Percentiles rank a stretch among this genome's conserved stretches.
Evolutionary conservation across 2,113 vertebrate genomes (phyloP).

Genomic region (Promerops cafer): DNA sequence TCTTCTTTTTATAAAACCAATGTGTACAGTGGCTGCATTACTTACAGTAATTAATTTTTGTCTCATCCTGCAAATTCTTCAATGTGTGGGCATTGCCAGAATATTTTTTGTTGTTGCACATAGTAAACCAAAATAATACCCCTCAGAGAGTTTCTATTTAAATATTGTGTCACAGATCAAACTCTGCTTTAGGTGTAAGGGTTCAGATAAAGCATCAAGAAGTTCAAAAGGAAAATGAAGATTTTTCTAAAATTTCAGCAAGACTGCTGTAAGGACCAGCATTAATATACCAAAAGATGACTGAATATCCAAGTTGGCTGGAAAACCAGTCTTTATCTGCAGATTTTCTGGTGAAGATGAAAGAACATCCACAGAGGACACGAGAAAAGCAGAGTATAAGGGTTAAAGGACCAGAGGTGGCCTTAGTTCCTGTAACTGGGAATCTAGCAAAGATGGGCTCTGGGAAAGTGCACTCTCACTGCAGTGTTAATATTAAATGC

Average conservation of each 20-base stretch:
- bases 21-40: not conserved
- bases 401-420: not conserved
- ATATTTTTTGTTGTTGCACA: not conserved
- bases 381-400: not conserved
- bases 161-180: not conserved
- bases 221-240: not conserved
- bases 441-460: not conserved
- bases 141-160: not conserved
- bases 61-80: not conserved
- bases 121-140: not conserved
- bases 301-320: not conserved
- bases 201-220: not conserved
- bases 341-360: not conserved
- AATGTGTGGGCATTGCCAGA: not conserved
- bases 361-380: fast-evolving
- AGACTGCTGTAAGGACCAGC: not conserved
- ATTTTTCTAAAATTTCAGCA: not conserved
- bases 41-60: not conserved
- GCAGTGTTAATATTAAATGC: not conserved
- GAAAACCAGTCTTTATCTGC: not conserved
- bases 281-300: not conserved
- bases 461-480: not conserved
- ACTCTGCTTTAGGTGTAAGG: not conserved
- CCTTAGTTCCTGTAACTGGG: not conserved
- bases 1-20: not conserved